These are phyloP conservation scores for Myotis daubentonii DNA, from an alignment of 2,797 vertebrate species.

Conservation along the genomic window DNA sequence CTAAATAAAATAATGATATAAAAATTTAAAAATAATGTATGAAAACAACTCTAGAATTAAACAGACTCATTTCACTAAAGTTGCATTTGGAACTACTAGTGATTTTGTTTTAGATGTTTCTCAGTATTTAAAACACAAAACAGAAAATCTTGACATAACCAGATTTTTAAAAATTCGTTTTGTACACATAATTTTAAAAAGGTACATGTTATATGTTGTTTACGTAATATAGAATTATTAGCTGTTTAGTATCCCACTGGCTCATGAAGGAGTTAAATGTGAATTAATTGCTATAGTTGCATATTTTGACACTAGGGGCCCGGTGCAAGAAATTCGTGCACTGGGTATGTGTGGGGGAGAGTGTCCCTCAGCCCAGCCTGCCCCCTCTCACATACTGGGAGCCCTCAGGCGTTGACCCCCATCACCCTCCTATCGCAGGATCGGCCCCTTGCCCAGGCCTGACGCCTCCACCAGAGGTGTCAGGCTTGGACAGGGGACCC, in stretches of 20 bases:
- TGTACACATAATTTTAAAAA: neutral
- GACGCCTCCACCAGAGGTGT: too few relatives aligned
- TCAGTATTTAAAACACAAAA: neutral
- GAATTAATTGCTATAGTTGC: neutral
- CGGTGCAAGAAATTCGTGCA: too few relatives aligned
- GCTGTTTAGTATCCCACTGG: neutral
- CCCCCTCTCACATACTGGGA: too few relatives aligned
- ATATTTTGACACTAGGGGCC: neutral
- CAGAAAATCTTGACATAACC: neutral
- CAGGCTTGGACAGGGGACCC: too few relatives aligned
- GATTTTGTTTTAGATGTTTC: neutral
- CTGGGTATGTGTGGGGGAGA: too few relatives aligned
- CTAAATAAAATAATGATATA: constrained; percentile 25
- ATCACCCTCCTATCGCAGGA: too few relatives aligned
- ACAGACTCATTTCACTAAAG: neutral
- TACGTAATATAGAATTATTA: neutral
- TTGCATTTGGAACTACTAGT: neutral
- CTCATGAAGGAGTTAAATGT: constrained; percentile 13
- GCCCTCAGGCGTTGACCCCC: too few relatives aligned
- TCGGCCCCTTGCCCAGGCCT: too few relatives aligned
- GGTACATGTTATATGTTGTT: neutral
- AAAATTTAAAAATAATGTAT: neutral
- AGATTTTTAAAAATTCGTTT: neutral
- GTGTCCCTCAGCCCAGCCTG: too few relatives aligned
- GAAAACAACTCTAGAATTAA: neutral